Evolutionary conservation across 2,888 invertebrate genomes (phyloP).

Genomic region (Kryphioiulus occultus): DNA sequence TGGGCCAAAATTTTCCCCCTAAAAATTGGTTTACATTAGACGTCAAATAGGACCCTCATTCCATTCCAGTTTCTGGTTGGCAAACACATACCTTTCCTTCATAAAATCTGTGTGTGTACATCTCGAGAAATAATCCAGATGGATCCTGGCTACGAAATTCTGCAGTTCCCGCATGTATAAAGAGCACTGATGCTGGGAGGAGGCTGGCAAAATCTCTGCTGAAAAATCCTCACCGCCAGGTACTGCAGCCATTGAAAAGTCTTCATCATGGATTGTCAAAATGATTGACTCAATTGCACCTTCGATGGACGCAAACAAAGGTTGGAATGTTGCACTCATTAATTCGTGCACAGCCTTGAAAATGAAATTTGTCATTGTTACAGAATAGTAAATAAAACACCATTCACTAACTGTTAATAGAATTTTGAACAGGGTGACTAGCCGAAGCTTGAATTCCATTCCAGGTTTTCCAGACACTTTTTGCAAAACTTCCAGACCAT

Average conservation of each 20-base stretch:
- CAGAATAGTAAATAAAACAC: too few relatives aligned
- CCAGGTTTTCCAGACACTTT: too few relatives aligned
- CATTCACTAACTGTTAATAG: too few relatives aligned
- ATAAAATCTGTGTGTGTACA: slow-evolving; percentile 74
- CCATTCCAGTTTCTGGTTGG: too few relatives aligned
- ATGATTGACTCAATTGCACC: slow-evolving; percentile 90
- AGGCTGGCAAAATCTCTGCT: too few relatives aligned
- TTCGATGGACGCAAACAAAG: slow-evolving; percentile 74
- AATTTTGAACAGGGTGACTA: too few relatives aligned
- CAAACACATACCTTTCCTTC: slow-evolving; percentile 68
- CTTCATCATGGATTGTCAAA: slow-evolving; percentile 87
- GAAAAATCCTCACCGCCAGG: not conserved
- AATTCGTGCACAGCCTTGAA: not conserved
- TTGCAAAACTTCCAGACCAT: too few relatives aligned
- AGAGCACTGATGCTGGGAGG: slow-evolving; percentile 66
- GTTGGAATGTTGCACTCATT: slow-evolving; percentile 62
- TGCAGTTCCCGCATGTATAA: slow-evolving; percentile 94
- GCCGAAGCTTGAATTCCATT: too few relatives aligned
- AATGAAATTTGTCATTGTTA: slow-evolving; percentile 27
- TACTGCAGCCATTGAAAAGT: slow-evolving; percentile 65
- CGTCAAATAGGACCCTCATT: too few relatives aligned
- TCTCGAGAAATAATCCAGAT: slow-evolving; percentile 73
- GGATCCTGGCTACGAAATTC: slow-evolving; percentile 77
- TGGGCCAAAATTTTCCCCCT: slow-evolving; percentile 68
- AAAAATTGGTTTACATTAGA: not conserved